Percentiles rank a stretch among this genome's conserved stretches.
These are phyloP conservation scores for Drosophila atroscutellata DNA, from an alignment of 2,888 invertebrate species.

Conservation along the genomic window DNA sequence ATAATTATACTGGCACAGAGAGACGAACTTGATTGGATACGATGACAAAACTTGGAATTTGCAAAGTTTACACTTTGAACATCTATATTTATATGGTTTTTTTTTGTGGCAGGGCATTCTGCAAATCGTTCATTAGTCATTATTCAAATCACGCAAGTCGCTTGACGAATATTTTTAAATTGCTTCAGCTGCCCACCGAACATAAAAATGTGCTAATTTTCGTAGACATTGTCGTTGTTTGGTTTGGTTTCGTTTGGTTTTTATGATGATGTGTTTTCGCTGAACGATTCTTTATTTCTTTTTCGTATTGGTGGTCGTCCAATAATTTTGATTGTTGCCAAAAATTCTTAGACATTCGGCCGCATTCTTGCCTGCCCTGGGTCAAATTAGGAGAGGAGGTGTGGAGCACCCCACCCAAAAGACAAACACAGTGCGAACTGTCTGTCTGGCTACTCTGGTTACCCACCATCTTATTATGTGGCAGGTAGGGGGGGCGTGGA, in stretches of 20 bases:
- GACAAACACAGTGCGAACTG: constrained; percentile 17
- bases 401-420: background rate
- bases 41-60: background rate
- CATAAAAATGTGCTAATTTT: constrained; percentile 72
- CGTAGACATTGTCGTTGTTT: constrained; percentile 37
- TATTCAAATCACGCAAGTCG: constrained; percentile 29
- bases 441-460: constrained; percentile 21
- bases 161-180: constrained; percentile 64
- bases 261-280: constrained; percentile 1
- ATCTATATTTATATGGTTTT: background rate
- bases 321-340: constrained; percentile 78
- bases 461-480: background rate
- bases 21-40: background rate
- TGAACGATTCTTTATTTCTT: constrained; percentile 15
- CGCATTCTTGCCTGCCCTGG: constrained; percentile 32
- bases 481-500: background rate
- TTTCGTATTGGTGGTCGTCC: constrained; percentile 37
- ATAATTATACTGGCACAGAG: too few relatives aligned
- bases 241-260: background rate
- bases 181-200: constrained; percentile 46
- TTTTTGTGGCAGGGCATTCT: constrained; percentile 29
- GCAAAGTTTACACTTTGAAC: background rate
- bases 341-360: constrained; percentile 59
- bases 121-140: constrained; percentile 2
- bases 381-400: background rate